Evolutionary conservation across 2,113 vertebrate genomes (phyloP).

Genomic region (Alectura lathami): DNA sequence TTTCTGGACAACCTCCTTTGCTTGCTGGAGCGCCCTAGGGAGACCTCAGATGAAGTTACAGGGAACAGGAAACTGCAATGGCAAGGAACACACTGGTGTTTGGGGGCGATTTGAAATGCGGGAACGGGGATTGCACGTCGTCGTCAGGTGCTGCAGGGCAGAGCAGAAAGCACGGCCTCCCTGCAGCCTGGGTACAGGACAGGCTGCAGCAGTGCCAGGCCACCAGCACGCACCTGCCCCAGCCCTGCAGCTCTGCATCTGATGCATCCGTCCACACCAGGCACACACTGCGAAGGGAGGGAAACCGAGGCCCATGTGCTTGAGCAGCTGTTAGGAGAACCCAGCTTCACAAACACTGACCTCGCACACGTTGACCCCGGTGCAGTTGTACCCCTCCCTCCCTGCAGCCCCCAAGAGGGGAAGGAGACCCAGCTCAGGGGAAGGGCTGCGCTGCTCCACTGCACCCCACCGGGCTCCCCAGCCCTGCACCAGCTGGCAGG

Average conservation of each 20-base stretch:
- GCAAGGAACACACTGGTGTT: background rate
- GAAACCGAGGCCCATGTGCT: fast-evolving
- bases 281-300: fast-evolving
- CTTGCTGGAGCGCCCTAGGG: background rate
- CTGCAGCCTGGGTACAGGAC: background rate
- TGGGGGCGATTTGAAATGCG: background rate
- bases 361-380: background rate
- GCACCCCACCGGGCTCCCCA: background rate
- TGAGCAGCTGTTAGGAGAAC: background rate
- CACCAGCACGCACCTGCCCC: fast-evolving
- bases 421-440: fast-evolving
- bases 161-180: background rate
- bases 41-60: background rate
- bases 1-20: background rate
- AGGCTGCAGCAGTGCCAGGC: background rate
- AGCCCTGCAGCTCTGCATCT: background rate
- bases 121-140: background rate
- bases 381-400: fast-evolving
- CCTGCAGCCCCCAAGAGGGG: background rate
- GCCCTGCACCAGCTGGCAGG: background rate
- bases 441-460: background rate
- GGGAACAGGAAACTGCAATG: background rate
- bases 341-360: background rate
- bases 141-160: background rate
- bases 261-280: fast-evolving